phyloP scores from a whole-genome alignment of 2,888 invertebrate genomes.

The Sturmia bella region DNA sequence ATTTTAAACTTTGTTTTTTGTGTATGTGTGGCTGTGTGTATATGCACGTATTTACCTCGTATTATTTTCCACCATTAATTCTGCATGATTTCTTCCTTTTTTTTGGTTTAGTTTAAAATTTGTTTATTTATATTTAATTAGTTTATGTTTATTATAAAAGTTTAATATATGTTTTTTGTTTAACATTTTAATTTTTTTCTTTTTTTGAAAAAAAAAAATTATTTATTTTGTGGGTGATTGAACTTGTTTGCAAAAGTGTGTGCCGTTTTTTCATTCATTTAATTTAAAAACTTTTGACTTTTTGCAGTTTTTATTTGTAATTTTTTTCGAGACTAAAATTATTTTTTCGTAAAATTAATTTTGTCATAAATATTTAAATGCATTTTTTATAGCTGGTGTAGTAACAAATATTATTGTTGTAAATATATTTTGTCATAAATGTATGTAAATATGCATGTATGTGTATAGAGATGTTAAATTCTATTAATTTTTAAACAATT shows the following conservation, averaged over 20 bases:
- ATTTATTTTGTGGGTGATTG: constrained; percentile 6
- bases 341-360: constrained; percentile 37
- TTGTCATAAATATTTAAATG: constrained; percentile 46
- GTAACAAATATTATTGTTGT: constrained; percentile 28
- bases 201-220: not conserved
- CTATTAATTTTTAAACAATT: constrained; percentile 59
- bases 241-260: constrained; percentile 6
- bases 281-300: constrained; percentile 33
- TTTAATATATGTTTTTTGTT: constrained; percentile 1
- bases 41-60: constrained; percentile 2
- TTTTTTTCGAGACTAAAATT: constrained; percentile 16
- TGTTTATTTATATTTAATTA: constrained; percentile 54
- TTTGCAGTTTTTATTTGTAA: constrained; percentile 12
- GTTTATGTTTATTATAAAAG: constrained; percentile 51
- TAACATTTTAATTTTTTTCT: not conserved
- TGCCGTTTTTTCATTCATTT: constrained; percentile 23
- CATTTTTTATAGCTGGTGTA: not conserved
- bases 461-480: constrained; percentile 23
- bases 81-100: not conserved
- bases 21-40: constrained; percentile 8
- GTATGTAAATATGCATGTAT: not conserved
- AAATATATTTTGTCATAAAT: not conserved
- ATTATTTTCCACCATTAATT: not conserved
- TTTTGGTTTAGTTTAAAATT: constrained; percentile 48
- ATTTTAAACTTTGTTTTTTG: constrained; percentile 28